phyloP scores from a whole-genome alignment of 2,113 vertebrate genomes.

The Romanogobio albipinnatus region DNA sequence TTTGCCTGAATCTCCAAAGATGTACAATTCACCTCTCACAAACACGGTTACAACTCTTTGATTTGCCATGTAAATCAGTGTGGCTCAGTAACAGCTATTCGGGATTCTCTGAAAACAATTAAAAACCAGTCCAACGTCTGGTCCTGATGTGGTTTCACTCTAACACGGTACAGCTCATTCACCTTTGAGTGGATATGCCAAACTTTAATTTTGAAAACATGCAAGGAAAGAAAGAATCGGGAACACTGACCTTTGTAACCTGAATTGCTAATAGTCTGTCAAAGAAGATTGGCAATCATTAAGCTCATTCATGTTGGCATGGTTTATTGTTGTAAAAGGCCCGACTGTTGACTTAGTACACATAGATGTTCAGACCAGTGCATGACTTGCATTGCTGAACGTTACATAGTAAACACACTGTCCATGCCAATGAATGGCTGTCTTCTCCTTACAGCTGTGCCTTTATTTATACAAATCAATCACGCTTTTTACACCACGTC shows the following conservation, averaged over 20 bases:
- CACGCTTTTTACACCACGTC: constrained; percentile 35
- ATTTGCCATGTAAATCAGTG: neutral
- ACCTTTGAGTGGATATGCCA: neutral
- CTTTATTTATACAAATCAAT: constrained; percentile 34
- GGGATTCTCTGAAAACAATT: neutral
- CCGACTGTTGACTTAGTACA: constrained; percentile 33
- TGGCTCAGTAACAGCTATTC: neutral
- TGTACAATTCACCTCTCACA: neutral
- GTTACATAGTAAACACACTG: constrained; percentile 6
- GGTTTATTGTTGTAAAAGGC: constrained; percentile 38
- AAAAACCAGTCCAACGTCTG: neutral
- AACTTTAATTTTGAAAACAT: neutral
- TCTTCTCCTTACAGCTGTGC: constrained; percentile 29
- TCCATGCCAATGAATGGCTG: constrained; percentile 37
- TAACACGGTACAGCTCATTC: neutral
- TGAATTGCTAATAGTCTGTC: neutral
- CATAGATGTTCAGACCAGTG: constrained; percentile 5
- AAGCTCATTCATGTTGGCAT: constrained; percentile 25
- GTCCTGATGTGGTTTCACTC: neutral
- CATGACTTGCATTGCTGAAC: constrained; percentile 23
- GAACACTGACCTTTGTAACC: neutral
- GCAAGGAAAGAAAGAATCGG: neutral
- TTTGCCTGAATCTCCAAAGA: neutral
- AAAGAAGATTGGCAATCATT: constrained; percentile 14
- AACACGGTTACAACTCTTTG: neutral